Evolutionary conservation across 2,888 invertebrate genomes (phyloP).

Genomic region (Esperia sulphurella): DNA sequence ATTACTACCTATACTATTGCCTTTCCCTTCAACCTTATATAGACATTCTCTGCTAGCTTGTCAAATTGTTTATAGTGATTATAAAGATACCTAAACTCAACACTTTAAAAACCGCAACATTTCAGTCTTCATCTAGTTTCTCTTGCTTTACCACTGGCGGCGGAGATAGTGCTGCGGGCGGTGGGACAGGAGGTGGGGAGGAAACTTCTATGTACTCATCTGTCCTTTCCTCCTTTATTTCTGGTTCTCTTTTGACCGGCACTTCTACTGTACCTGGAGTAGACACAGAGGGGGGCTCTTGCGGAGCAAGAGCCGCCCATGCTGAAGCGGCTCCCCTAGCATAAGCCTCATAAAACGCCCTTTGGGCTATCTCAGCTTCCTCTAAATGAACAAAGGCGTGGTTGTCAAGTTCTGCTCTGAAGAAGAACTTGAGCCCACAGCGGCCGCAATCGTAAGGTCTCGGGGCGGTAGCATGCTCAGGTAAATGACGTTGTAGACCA

Average conservation of each 20-base stretch:
- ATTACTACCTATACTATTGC: no score
- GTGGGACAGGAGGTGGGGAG: conserved; percentile 51
- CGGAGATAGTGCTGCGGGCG: conserved; percentile 29
- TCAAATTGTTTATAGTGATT: no score
- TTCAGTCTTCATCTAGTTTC: conserved; percentile 61
- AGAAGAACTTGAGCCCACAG: conserved; percentile 93
- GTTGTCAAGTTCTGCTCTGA: conserved; percentile 94
- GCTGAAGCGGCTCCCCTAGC: conserved; percentile 67
- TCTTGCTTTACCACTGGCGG: conserved; percentile 60
- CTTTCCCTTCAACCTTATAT: no score
- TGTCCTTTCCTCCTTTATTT: conserved; percentile 67
- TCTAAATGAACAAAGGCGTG: conserved; percentile 83
- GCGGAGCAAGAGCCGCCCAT: conserved; percentile 64
- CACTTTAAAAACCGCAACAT: conserved; percentile 3
- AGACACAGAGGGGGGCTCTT: conserved; percentile 33
- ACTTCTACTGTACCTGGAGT: conserved; percentile 33
- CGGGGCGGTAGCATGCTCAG: conserved; percentile 88
- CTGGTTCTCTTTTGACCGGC: conserved; percentile 54
- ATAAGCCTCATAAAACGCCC: conserved; percentile 71
- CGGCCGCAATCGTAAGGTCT: conserved; percentile 92
- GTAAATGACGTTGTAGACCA: conserved; percentile 90
- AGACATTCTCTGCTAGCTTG: background rate
- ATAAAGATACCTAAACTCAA: background rate
- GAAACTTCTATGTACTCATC: conserved; percentile 75
- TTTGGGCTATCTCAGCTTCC: conserved; percentile 72